These are phyloP conservation scores for Pterocles orientalis DNA, from an alignment of 2,113 vertebrate genomes.

Conservation along the genomic window DNA sequence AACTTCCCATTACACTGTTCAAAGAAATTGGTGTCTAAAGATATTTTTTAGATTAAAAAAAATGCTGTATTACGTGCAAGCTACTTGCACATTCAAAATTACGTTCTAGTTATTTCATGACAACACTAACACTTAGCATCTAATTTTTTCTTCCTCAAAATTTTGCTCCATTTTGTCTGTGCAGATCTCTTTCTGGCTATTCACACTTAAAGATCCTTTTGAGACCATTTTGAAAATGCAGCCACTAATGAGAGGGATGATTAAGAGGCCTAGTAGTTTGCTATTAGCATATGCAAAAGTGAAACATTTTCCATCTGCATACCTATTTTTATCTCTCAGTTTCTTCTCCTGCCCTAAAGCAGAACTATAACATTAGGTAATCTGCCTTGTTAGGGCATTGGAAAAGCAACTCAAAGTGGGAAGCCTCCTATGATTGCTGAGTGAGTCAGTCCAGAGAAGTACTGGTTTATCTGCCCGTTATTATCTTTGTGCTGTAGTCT, in stretches of 20 bases:
- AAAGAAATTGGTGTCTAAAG: not conserved
- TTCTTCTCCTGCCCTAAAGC: constrained; percentile 13
- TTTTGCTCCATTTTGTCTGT: not conserved
- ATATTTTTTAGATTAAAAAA: not conserved
- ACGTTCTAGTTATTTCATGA: not conserved
- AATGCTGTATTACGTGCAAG: not conserved
- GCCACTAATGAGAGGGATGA: constrained; percentile 28
- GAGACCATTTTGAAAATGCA: constrained; percentile 28
- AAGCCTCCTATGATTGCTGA: not conserved
- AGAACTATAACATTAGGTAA: not conserved
- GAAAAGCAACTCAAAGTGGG: not conserved
- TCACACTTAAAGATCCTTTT: not conserved
- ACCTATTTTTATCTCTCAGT: constrained; percentile 49
- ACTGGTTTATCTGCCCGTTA: not conserved
- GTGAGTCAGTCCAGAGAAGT: not conserved
- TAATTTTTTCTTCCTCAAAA: not conserved
- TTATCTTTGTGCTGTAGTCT: not conserved
- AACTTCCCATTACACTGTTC: not conserved
- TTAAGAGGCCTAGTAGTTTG: constrained; percentile 18
- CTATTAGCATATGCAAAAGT: constrained; percentile 57
- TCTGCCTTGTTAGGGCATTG: not conserved
- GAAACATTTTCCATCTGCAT: constrained; percentile 29
- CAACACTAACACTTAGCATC: not conserved
- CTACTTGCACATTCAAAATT: not conserved
- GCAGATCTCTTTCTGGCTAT: not conserved